Base-by-base conservation (phyloP, 2,113 vertebrate genomes). In the Rhinopithecus roxellana region DNA sequence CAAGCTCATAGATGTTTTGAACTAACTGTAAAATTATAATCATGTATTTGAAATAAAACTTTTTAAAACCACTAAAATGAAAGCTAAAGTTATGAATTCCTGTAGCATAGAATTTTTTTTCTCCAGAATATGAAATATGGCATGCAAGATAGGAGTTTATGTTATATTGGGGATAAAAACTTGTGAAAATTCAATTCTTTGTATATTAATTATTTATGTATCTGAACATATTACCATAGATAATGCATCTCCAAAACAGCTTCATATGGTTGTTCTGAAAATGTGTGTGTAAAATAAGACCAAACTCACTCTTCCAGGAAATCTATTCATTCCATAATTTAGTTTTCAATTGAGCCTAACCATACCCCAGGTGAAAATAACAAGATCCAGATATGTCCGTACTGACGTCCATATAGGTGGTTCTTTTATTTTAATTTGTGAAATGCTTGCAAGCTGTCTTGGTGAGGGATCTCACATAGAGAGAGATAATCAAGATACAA, bases 351-450 rank as follows among this genome's bases (percentile, higher is more conserved):
- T 98, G 98, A 98, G 96, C 98, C 97, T 97, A 98, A 98, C 98
- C 94, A 98, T 98, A 97, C 95, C 97, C 98, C 98, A 99, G 97
- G 98, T 99, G 98, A 99, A 99, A 99, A 98, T 99, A 98, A 98
- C 97, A 98, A 98, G 98, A 98, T 98, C 97, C 97, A 98, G 97
- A 98, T 98, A 98, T 98, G 98, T 98, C 97, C 98, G 97, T 98
- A 98, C 97, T 98, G 98, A 98, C 97, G 97, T 98, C 98, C 97
- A 98, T 96, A 97, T 97, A 98, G 98, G 98, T 98, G 98, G 97
- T 98, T 98, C 97, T 97, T 98, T 98, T 98, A 98, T 98, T 98
- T 97, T 98, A 98, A 98, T 98, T 98, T 98, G 98, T 98, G 98
- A 98, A 99, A 98, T 97, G 96, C 98, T 98, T 98, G 93, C 97